Evolutionary conservation across 2,113 vertebrate species (phyloP).

Genomic region (Thunnus maccoyii): DNA sequence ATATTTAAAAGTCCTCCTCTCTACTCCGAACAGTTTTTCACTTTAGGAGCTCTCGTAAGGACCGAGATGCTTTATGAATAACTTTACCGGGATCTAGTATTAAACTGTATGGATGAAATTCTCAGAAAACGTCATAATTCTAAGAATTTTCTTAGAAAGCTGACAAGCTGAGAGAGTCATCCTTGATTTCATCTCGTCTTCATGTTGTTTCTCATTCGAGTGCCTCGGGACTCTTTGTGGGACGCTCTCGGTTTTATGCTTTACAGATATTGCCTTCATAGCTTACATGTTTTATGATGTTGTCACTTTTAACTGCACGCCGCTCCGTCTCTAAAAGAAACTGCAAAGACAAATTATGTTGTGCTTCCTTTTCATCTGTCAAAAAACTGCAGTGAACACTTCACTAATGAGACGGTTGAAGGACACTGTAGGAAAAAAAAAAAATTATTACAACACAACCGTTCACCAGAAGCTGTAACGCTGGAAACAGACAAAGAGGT

Average conservation of each 20-base stretch:
- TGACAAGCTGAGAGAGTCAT: neutral
- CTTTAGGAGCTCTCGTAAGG: no score
- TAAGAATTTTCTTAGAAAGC: no score
- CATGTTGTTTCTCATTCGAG: neutral
- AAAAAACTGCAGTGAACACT: neutral
- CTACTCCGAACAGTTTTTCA: no score
- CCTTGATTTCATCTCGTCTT: slow-evolving; percentile 9
- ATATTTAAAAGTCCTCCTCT: no score
- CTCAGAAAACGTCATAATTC: no score
- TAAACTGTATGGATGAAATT: no score
- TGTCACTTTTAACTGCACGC: neutral
- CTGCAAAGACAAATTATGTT: slow-evolving; percentile 12
- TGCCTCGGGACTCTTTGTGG: slow-evolving; percentile 11
- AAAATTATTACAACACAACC: neutral
- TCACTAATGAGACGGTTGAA: slow-evolving; percentile 15
- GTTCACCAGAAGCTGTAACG: neutral
- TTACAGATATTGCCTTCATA: slow-evolving; percentile 21
- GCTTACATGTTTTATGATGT: slow-evolving; percentile 26
- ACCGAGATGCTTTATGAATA: no score
- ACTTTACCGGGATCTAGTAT: no score
- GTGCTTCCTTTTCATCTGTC: slow-evolving; percentile 16
- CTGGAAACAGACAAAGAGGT: neutral
- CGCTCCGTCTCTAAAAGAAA: neutral
- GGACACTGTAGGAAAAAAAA: neutral
- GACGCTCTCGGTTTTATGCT: slow-evolving; percentile 6